A percentile compares a stretch with the other conserved stretches of the same genome.
Conservation (phyloP, 2,888 invertebrate genomes). For the Anodontia alba region DNA sequence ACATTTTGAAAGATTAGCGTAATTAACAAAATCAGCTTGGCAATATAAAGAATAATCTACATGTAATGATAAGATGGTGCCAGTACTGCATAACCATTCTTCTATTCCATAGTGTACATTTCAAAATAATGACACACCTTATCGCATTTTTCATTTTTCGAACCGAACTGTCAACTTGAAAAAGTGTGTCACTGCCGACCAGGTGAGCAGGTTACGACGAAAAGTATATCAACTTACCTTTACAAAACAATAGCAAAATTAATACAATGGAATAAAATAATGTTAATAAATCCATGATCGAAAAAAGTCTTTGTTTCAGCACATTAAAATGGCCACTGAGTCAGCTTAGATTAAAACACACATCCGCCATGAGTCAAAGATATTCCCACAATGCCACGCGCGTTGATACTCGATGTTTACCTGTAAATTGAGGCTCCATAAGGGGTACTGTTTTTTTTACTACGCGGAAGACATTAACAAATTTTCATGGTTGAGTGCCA, state of each 20-base stretch:
- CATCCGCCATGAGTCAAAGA: constrained; percentile 61
- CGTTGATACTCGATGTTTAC: constrained; percentile 38
- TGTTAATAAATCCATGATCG: constrained; percentile 6
- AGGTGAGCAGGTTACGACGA: background rate
- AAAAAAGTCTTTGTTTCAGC: background rate
- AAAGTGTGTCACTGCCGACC: constrained; percentile 19
- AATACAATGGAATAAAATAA: background rate
- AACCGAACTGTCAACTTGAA: constrained; percentile 20
- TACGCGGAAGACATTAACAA: background rate
- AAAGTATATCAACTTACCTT: background rate
- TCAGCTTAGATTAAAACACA: background rate
- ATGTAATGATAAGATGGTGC: no score
- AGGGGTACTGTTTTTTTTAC: constrained; percentile 18
- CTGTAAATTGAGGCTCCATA: constrained; percentile 48
- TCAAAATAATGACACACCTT: constrained; percentile 23
- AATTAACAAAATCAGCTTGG: no score
- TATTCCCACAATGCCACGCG: constrained; percentile 54
- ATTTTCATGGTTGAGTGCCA: background rate
- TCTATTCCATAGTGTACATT: background rate
- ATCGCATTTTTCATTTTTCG: background rate
- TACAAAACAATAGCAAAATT: background rate
- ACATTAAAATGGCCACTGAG: background rate
- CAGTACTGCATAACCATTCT: no score
- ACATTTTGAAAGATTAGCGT: background rate
- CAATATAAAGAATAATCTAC: no score